Evolutionary conservation across 2,888 invertebrate species (phyloP).

Genomic region (Blera fallax): DNA sequence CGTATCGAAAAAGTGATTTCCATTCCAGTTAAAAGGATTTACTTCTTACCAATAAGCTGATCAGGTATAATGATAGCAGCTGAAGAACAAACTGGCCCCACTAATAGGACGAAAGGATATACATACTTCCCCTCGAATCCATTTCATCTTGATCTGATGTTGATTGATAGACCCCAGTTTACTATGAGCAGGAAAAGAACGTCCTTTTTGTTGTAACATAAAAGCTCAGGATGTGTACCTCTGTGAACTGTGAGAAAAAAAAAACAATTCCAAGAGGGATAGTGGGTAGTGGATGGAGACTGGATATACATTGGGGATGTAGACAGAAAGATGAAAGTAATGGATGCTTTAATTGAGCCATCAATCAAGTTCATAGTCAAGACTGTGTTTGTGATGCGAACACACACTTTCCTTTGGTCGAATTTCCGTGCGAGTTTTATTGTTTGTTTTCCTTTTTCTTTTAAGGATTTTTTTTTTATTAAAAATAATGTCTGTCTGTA

Average conservation of each 20-base stretch:
- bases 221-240: slow-evolving; percentile 1
- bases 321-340: slow-evolving; percentile 48
- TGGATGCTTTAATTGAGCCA: slow-evolving; percentile 52
- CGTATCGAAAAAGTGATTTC: background rate
- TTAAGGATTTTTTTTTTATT: slow-evolving; percentile 36
- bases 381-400: slow-evolving; percentile 38
- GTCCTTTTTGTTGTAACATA: background rate
- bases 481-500: slow-evolving; percentile 14
- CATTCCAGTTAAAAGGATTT: slow-evolving; percentile 23
- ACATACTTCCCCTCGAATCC: slow-evolving; percentile 9
- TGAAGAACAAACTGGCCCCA: background rate
- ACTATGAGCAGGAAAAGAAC: background rate
- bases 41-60: slow-evolving; percentile 18
- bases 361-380: slow-evolving; percentile 56
- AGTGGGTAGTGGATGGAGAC: background rate
- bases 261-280: background rate
- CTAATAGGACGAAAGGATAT: slow-evolving; percentile 3
- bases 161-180: slow-evolving; percentile 32
- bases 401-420: background rate
- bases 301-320: background rate
- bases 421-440: background rate
- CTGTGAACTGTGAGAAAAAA: background rate
- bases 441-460: slow-evolving; percentile 3
- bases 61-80: background rate
- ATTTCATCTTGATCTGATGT: slow-evolving; percentile 47